Percentiles rank a stretch among this genome's conserved stretches.
phyloP scores from a whole-genome alignment of 2,113 vertebrate species.

The Lucifuga dentata region DNA sequence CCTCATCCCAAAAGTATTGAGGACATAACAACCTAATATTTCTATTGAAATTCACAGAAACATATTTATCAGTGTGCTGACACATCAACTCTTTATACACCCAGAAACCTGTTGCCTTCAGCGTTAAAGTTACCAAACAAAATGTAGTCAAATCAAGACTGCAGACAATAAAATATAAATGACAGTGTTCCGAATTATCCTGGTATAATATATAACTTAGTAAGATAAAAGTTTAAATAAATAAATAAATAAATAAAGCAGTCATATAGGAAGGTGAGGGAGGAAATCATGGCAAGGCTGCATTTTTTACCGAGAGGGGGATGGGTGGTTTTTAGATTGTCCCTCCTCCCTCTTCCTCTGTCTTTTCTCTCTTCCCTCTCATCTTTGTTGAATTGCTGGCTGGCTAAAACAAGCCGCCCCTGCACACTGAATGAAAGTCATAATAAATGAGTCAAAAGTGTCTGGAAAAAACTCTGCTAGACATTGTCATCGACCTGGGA shows the following conservation, averaged over 20 bases:
- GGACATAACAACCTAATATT: not conserved
- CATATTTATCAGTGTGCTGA: conserved; percentile 2
- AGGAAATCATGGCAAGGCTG: conserved; percentile 74
- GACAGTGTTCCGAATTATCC: conserved; percentile 10
- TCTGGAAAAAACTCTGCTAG: not conserved
- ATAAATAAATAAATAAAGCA: conserved; percentile 18
- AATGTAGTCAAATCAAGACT: not conserved
- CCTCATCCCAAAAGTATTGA: conserved; percentile 33
- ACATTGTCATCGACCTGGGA: not conserved
- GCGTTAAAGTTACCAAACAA: conserved; percentile 15
- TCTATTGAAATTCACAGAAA: not conserved
- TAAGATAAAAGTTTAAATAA: conserved; percentile 26
- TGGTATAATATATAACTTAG: not conserved
- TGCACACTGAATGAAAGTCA: conserved; percentile 43
- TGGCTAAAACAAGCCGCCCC: conserved; percentile 42
- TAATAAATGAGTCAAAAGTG: conserved; percentile 51
- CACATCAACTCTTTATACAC: not conserved
- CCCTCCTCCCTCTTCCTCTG: conserved; percentile 76
- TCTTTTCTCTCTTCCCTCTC: conserved; percentile 69
- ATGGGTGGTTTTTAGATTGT: conserved; percentile 70
- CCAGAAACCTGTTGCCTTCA: conserved; percentile 67
- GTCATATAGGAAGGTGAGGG: conserved; percentile 67
- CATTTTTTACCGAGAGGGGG: conserved; percentile 58
- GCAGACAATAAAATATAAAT: not conserved
- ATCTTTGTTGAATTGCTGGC: conserved; percentile 75